phyloP scores from a whole-genome alignment of 1,140 invertebrate genomes.

The Aphaenogaster floridana region DNA sequence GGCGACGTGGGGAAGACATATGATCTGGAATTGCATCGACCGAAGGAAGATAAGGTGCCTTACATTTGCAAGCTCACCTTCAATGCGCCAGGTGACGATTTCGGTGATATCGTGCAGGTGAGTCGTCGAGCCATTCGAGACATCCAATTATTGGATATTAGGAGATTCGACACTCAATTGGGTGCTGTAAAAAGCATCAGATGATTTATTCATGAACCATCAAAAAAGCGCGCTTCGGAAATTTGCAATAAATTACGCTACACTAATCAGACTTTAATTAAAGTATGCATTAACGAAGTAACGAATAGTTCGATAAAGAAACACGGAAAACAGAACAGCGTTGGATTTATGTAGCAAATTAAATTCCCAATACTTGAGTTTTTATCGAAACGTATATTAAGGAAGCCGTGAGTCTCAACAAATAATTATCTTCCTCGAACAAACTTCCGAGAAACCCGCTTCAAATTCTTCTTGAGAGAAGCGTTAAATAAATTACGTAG shows the following conservation, averaged over 20 bases:
- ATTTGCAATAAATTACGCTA: slow-evolving; percentile 47
- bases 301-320: slow-evolving; percentile 45
- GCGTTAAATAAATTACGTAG: slow-evolving; percentile 27
- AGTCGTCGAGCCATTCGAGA: slow-evolving; percentile 16
- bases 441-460: neutral
- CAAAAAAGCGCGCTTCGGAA: slow-evolving; percentile 1
- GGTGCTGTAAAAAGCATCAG: neutral
- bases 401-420: neutral
- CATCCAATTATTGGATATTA: neutral
- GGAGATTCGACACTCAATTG: neutral
- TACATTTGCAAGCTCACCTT: slow-evolving; percentile 95
- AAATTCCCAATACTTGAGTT: slow-evolving; percentile 48
- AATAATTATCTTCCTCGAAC: slow-evolving; percentile 25
- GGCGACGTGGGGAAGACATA: slow-evolving; percentile 94
- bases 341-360: slow-evolving; percentile 52
- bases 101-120: slow-evolving; percentile 95
- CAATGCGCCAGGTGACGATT: slow-evolving; percentile 93
- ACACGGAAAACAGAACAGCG: neutral
- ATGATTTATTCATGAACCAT: neutral
- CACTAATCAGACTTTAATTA: slow-evolving; percentile 54
- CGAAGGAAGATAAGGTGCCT: slow-evolving; percentile 93
- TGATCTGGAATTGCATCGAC: slow-evolving; percentile 93
- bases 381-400: slow-evolving; percentile 40
- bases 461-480: slow-evolving; percentile 10
- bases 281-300: slow-evolving; percentile 56